These are phyloP conservation scores for Hemaris fuciformis DNA, from an alignment of 2,888 invertebrate species.

Conservation along the genomic window DNA sequence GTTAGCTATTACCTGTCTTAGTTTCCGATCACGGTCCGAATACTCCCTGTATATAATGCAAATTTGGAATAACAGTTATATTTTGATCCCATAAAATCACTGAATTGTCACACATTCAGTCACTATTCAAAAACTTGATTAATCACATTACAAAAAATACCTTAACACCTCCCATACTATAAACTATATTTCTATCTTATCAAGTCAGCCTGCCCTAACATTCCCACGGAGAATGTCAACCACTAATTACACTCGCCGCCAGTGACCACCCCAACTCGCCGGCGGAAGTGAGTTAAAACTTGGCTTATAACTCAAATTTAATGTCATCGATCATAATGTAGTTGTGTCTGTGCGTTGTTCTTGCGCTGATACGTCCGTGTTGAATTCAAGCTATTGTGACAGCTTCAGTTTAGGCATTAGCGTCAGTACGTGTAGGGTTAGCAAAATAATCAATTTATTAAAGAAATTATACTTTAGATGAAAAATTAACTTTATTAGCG, in stretches of 20 bases:
- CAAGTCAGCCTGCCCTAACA: background rate
- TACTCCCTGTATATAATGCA: no score
- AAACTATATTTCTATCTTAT: no score
- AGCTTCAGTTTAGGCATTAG: conserved; percentile 67
- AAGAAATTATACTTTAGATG: no score
- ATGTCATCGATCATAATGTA: conserved; percentile 63
- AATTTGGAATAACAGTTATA: no score
- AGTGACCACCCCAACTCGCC: background rate
- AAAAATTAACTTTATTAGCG: no score
- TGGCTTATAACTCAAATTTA: conserved; percentile 18
- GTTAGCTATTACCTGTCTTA: no score
- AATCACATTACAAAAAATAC: no score
- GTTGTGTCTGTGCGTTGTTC: conserved; percentile 53
- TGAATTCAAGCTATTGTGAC: conserved; percentile 73
- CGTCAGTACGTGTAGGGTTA: conserved; percentile 44
- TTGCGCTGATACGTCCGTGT: conserved; percentile 61
- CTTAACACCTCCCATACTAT: no score
- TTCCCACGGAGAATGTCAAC: background rate
- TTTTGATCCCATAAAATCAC: no score
- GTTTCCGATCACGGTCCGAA: no score
- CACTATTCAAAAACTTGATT: no score
- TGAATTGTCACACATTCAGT: no score
- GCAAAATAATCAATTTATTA: conserved; percentile 30
- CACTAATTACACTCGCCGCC: background rate
- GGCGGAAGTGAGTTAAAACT: background rate